Evolutionary conservation across 2,797 vertebrate species (phyloP).

Genomic region (Acrossocheilus wenchowensis): DNA sequence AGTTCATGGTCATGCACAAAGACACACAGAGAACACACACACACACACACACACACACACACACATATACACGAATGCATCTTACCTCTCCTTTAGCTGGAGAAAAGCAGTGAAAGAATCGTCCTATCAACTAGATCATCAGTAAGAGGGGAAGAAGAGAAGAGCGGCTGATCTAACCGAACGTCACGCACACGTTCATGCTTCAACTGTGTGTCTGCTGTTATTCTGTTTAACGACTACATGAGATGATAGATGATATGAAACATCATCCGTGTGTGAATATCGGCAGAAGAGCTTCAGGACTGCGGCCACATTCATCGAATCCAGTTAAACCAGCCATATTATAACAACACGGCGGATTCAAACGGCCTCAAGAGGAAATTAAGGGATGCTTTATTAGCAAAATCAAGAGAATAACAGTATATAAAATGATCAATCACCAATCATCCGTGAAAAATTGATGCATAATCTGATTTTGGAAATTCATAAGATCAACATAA

Average conservation of each 20-base stretch:
- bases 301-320: too few relatives aligned
- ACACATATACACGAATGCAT: slow-evolving; percentile 61
- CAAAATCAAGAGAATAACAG: neutral
- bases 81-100: slow-evolving; percentile 79
- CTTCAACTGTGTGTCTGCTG: slow-evolving; percentile 45
- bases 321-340: neutral
- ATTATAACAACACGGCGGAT: neutral
- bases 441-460: neutral
- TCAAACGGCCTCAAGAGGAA: neutral
- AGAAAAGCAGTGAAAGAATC: slow-evolving; percentile 78
- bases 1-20: slow-evolving; percentile 61
- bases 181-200: slow-evolving; percentile 56
- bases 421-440: neutral
- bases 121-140: slow-evolving; percentile 78
- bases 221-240: neutral
- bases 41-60: slow-evolving; percentile 27
- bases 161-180: slow-evolving; percentile 63
- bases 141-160: slow-evolving; percentile 63
- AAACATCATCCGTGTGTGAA: slow-evolving; percentile 8
- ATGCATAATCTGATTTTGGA: neutral
- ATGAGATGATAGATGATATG: slow-evolving; percentile 21
- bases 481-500: neutral
- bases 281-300: neutral
- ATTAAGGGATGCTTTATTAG: neutral
- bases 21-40: slow-evolving; percentile 53